Conservation (phyloP, 2,888 invertebrate species). For the Luperina nickerlii region DNA sequence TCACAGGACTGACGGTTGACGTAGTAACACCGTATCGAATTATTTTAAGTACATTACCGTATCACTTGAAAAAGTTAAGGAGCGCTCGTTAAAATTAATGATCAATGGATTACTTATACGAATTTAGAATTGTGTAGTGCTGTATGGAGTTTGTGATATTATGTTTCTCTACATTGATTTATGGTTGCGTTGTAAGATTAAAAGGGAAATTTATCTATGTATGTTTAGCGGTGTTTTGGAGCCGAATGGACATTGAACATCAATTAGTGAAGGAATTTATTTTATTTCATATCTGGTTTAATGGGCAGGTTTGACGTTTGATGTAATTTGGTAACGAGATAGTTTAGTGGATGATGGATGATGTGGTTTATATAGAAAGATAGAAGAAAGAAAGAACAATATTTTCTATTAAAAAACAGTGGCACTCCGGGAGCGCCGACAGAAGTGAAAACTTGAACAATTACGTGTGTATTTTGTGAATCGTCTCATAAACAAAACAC, state of each 20-base stretch:
- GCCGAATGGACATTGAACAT: conserved; percentile 50
- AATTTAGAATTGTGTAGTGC: conserved; percentile 27
- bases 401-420: no score
- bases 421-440: no score
- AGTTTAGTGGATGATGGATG: conserved; percentile 39
- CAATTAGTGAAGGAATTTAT: conserved; percentile 60
- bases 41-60: conserved; percentile 50
- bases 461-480: no score
- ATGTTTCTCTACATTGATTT: conserved; percentile 56
- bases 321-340: conserved; percentile 46
- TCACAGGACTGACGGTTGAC: conserved; percentile 48
- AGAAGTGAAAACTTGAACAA: no score
- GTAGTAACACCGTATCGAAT: conserved; percentile 37
- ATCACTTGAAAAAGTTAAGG: conserved; percentile 18
- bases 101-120: conserved; percentile 52
- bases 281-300: conserved; percentile 48
- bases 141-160: conserved; percentile 42
- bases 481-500: no score
- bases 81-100: conserved; percentile 36
- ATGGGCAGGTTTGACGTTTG: conserved; percentile 41
- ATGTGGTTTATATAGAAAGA: conserved; percentile 2
- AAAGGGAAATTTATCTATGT: conserved; percentile 55
- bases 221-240: conserved; percentile 52
- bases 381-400: background rate
- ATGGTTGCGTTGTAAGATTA: conserved; percentile 57